Percentiles rank a stretch among this genome's conserved stretches.
phyloP scores from a whole-genome alignment of 2,888 invertebrate genomes.

The Nephrotoma appendiculata region DNA sequence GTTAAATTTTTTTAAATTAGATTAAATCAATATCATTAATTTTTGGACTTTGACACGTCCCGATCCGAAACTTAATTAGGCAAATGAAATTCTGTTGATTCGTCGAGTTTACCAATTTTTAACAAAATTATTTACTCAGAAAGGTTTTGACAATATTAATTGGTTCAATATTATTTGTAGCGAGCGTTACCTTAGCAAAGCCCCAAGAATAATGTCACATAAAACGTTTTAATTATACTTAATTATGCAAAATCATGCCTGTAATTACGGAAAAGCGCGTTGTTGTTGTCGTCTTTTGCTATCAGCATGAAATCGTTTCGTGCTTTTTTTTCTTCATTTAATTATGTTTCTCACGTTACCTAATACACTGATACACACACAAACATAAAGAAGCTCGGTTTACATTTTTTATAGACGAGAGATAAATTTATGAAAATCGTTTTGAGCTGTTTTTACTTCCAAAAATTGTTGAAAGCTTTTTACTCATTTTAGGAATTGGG shows the following conservation, averaged over 20 bases:
- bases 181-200: neutral
- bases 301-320: neutral
- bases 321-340: neutral
- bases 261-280: neutral
- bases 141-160: neutral
- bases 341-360: neutral
- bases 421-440: neutral
- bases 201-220: neutral
- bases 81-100: neutral
- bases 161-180: neutral
- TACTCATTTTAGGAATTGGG: neutral
- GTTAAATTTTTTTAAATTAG: no score
- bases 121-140: neutral
- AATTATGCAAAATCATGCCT: conserved; percentile 6
- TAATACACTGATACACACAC: neutral
- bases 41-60: no score
- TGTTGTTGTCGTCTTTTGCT: neutral
- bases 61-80: neutral
- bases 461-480: neutral
- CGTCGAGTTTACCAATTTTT: neutral
- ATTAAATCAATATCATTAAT: no score
- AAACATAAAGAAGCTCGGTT: neutral
- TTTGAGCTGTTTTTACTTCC: neutral
- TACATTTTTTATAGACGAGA: neutral
- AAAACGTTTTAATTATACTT: conserved; percentile 1